Evolutionary conservation across 2,797 vertebrate species (phyloP).

Genomic region (Brachymystax lenok): DNA sequence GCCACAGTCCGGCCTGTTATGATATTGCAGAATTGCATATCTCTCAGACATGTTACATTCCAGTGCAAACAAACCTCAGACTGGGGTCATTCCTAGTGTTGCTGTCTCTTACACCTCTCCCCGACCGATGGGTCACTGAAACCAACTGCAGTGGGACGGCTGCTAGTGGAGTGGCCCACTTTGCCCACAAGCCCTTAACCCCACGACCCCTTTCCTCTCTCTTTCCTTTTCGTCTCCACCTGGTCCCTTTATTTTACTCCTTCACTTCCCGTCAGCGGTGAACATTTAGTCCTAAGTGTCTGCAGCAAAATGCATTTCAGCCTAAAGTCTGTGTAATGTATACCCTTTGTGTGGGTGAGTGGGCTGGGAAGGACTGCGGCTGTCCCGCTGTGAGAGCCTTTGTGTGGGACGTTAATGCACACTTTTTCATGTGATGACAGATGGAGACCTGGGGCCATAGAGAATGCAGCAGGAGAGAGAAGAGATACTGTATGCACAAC

Average conservation of each 20-base stretch:
- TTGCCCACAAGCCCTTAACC: conserved; percentile 34
- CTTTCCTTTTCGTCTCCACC: conserved; percentile 53
- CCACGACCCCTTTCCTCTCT: conserved; percentile 24
- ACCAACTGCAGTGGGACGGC: conserved; percentile 16
- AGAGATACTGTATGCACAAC: conserved; percentile 2
- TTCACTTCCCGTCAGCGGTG: conserved; percentile 49
- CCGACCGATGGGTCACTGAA: neutral
- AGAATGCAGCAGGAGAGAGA: conserved; percentile 23
- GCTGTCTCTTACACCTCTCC: conserved; percentile 35
- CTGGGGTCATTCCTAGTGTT: conserved; percentile 13
- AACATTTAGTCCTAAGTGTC: conserved; percentile 45
- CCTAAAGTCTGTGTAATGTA: conserved; percentile 69
- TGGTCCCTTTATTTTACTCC: conserved; percentile 54
- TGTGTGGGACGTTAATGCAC: conserved; percentile 39
- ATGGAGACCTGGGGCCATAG: conserved; percentile 49
- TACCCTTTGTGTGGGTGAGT: conserved; percentile 66
- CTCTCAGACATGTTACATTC: neutral
- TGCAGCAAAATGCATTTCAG: conserved; percentile 54
- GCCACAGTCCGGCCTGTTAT: neutral
- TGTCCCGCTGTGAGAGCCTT: conserved; percentile 41
- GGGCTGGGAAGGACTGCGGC: conserved; percentile 35
- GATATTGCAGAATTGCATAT: neutral
- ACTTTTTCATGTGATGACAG: conserved; percentile 37
- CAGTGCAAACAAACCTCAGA: conserved; percentile 6
- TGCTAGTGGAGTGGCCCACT: conserved; percentile 40